Evolutionary conservation across 2,797 vertebrate genomes (phyloP).

Genomic region (Enteromius thamalakanensis): DNA sequence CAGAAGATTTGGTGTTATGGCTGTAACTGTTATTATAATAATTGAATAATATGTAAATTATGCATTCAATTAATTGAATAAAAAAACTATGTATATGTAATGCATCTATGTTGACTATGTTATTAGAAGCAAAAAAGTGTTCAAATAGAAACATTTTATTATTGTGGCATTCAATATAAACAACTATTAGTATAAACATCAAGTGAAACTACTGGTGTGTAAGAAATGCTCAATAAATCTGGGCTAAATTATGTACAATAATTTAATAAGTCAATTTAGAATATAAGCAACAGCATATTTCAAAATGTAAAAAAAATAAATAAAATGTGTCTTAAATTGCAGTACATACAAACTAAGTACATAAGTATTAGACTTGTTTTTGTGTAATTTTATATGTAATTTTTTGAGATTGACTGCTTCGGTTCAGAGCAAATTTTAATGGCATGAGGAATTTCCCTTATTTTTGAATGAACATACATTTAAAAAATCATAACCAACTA

Average conservation of each 20-base stretch:
- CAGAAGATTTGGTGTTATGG: background rate
- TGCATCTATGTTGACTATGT: background rate
- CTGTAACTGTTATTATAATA: background rate
- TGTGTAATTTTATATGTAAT: background rate
- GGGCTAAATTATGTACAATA: background rate
- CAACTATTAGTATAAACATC: background rate
- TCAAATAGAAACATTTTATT: background rate
- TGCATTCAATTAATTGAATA: background rate
- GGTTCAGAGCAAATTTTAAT: background rate
- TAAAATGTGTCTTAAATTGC: background rate
- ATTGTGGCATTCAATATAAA: background rate
- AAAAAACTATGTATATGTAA: background rate
- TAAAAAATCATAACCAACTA: background rate
- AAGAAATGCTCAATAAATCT: background rate
- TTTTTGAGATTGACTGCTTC: background rate
- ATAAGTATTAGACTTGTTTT: background rate
- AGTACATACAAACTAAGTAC: too few species aligned
- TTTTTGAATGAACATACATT: background rate
- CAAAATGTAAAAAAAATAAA: too few species aligned
- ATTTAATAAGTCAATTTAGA: background rate
- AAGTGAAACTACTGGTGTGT: background rate
- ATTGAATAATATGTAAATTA: background rate
- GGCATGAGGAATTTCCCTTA: background rate
- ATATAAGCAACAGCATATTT: background rate
- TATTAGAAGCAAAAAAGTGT: background rate